Evolutionary conservation across 2,113 vertebrate species (phyloP), one percentile per base, ranked within the genome.

Genomic region (Mustela lutreola): DNA sequence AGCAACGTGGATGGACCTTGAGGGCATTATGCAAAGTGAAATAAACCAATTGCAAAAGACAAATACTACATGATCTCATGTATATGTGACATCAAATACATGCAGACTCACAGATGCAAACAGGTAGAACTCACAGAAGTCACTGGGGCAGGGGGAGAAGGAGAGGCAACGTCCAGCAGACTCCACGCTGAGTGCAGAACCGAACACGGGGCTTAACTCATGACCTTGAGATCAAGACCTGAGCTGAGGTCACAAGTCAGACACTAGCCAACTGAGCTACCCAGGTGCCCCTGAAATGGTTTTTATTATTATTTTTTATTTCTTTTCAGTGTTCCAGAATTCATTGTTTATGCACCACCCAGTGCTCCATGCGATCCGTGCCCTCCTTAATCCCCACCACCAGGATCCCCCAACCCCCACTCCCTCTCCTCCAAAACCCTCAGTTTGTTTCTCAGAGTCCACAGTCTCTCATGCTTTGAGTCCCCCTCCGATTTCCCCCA

Each of bases 71-170:
- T 4, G 31, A 8, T 11, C 45, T 70, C 84, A 24, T 22, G 3
- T 1, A 5, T 5, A 36, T 2, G 45, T 39, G 65, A 36, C 10
- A 70, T 71, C 14, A 2, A 2, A 53, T 2, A 6, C 10, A 36
- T 4, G 26, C 63, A 26, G 9, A 53, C 63, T 87, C 33, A 58
- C 0, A 5, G 48, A 36, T 36, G 84, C 45, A 28, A 18, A 71
- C 7, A 3, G 26, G 4, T 16, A 7, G 19, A 60, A 45, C 33
- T 28, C 42, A 70, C 14, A 22, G 45, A 28, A 9, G 22, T 28
- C 18, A 5, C 33, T 22, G 10, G 63, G 45, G 14, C 14, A 18
- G 15, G 14, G 26, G 7, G 26, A 48, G 75, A 48, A 42, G 45
- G 26, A 48, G 7, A 10, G 42, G 9, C 14, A 18, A 48, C 8